A percentile compares a stretch with the other conserved stretches of the same genome.
Evolutionary conservation across 2,888 invertebrate species (phyloP).

Genomic region (Fabriciana adippe): DNA sequence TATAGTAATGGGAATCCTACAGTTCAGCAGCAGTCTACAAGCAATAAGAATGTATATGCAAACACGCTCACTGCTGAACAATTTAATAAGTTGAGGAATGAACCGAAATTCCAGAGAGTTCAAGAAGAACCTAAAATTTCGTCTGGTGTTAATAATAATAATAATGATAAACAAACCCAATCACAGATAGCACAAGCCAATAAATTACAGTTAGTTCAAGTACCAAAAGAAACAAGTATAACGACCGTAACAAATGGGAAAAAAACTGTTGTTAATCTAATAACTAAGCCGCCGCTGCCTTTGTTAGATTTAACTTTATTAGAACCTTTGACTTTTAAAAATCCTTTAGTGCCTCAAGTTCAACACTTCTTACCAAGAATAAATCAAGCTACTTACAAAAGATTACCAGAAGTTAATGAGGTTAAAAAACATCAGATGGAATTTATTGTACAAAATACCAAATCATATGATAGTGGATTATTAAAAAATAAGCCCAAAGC

Average conservation of each 20-base stretch:
- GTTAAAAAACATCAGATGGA: conserved; percentile 61
- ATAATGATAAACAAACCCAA: conserved; percentile 41
- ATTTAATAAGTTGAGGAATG: conserved; percentile 47
- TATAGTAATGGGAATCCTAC: conserved; percentile 41
- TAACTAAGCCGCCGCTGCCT: conserved; percentile 65
- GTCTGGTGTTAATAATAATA: conserved; percentile 22
- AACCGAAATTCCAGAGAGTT: conserved; percentile 52
- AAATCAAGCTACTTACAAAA: conserved; percentile 61
- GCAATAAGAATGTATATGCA: conserved; percentile 55
- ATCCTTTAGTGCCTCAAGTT: conserved; percentile 75
- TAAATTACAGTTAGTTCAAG: conserved; percentile 53
- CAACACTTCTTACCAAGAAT: conserved; percentile 75
- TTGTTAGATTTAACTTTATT: conserved; percentile 68
- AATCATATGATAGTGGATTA: conserved; percentile 56
- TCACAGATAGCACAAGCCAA: conserved; percentile 45
- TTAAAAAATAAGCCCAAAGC: conserved; percentile 52
- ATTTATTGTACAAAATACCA: conserved; percentile 57
- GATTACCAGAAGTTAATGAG: conserved; percentile 54
- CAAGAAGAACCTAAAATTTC: conserved; percentile 36
- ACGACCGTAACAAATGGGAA: conserved; percentile 65
- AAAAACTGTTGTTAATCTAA: conserved; percentile 61
- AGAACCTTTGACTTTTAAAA: conserved; percentile 71
- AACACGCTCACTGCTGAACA: conserved; percentile 50
- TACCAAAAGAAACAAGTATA: conserved; percentile 47
- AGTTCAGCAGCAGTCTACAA: conserved; percentile 54